These are phyloP conservation scores for Sturmia bella DNA, from an alignment of 2,888 invertebrate species.

Conservation along the genomic window DNA sequence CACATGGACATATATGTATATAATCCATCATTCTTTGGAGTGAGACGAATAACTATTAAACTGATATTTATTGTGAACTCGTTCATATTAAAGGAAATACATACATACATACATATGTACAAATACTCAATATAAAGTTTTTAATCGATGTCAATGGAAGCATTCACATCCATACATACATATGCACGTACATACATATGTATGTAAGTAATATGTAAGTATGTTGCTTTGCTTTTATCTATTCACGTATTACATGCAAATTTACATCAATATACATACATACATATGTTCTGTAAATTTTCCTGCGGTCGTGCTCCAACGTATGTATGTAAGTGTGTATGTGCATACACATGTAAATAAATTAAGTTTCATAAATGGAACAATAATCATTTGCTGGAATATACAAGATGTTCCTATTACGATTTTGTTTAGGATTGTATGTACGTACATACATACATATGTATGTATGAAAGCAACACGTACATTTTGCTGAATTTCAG, in stretches of 20 bases:
- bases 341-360: background rate
- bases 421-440: too few relatives aligned
- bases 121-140: background rate
- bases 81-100: background rate
- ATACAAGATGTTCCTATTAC: too few relatives aligned
- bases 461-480: too few relatives aligned
- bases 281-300: background rate
- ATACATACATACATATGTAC: background rate
- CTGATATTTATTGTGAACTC: conserved; percentile 19
- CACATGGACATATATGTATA: background rate
- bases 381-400: too few relatives aligned
- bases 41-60: conserved; percentile 3
- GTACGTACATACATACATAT: background rate
- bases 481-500: too few relatives aligned
- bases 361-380: too few relatives aligned
- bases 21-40: conserved; percentile 14
- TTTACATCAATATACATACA: background rate
- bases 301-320: too few relatives aligned
- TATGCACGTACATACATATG: background rate
- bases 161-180: background rate
- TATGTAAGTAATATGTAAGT: background rate
- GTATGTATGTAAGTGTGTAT: background rate
- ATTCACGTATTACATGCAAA: background rate
- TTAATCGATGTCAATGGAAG: background rate
- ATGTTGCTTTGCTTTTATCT: too few relatives aligned